phyloP scores from a whole-genome alignment of 2,888 invertebrate genomes.

The Dorcus hopei region DNA sequence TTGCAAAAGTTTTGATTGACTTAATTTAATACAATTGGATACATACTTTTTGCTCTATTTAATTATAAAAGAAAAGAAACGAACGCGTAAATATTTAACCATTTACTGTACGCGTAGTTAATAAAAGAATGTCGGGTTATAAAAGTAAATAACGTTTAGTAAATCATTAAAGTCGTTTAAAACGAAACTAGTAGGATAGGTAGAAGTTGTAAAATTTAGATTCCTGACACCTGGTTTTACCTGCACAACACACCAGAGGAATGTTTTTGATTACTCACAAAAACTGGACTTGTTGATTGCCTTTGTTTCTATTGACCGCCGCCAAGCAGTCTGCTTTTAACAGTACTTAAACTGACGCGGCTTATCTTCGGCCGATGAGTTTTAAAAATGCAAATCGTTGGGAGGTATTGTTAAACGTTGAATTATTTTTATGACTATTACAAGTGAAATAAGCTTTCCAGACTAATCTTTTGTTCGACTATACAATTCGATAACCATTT shows the following conservation, averaged over 20 bases:
- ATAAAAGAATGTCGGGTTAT: constrained; percentile 16
- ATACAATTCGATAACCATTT: not conserved
- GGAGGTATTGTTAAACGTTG: constrained; percentile 33
- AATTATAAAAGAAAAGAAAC: too few species aligned
- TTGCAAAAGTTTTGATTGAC: too few species aligned
- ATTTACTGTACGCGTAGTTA: constrained; percentile 9
- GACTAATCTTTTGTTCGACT: constrained; percentile 11
- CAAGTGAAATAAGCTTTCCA: constrained; percentile 32
- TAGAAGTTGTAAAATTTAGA: constrained; percentile 32
- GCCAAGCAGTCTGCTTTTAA: constrained; percentile 34
- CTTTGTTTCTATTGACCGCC: constrained; percentile 33
- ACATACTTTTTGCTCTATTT: too few species aligned
- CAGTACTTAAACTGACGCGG: constrained; percentile 10
- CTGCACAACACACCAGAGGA: constrained; percentile 27
- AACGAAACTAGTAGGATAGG: constrained; percentile 21
- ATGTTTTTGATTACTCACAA: constrained; percentile 32
- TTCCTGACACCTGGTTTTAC: constrained; percentile 33
- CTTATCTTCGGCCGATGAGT: constrained; percentile 32
- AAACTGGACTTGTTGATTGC: constrained; percentile 28
- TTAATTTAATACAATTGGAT: too few species aligned
- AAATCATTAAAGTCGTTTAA: constrained; percentile 24
- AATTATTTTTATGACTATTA: constrained; percentile 36
- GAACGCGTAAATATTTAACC: not conserved
- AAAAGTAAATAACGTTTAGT: constrained; percentile 24
- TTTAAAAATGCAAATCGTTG: constrained; percentile 36